Conservation (phyloP, 2,113 vertebrate genomes). For the Prietella phreatophila region DNA sequence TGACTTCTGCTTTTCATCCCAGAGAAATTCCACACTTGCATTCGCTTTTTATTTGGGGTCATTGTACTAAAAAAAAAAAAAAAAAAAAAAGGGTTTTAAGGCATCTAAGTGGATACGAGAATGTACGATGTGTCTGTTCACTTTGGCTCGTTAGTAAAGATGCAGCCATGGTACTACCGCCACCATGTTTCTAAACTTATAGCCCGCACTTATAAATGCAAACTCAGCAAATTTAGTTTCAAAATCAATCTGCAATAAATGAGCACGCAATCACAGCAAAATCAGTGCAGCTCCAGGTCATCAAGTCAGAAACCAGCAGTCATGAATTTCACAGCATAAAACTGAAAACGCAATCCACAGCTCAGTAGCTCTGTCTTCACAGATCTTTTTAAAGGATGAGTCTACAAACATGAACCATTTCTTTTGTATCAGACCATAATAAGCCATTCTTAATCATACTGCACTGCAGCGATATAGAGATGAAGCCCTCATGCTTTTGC, state of each 20-base stretch:
- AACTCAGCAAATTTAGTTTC: not conserved
- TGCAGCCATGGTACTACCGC: not conserved
- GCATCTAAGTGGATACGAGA: not conserved
- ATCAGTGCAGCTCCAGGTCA: not conserved
- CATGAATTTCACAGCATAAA: not conserved
- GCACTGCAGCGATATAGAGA: not conserved
- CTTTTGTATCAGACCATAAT: not conserved
- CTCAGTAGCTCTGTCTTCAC: too few species aligned
- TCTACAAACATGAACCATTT: not conserved
- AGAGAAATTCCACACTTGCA: not conserved
- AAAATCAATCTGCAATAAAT: not conserved
- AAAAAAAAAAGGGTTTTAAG: not conserved
- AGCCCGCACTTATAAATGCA: not conserved
- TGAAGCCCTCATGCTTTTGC: not conserved
- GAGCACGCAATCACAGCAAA: not conserved
- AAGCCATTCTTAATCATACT: not conserved
- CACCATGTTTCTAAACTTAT: not conserved
- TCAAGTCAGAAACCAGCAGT: not conserved
- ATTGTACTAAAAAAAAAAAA: not conserved
- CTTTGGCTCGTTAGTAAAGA: not conserved
- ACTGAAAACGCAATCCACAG: not conserved
- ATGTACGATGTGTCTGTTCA: not conserved
- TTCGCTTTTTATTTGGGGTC: not conserved
- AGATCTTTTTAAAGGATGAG: not conserved
- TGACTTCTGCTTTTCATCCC: not conserved